phyloP scores from a whole-genome alignment of 2,797 vertebrate genomes.

The Sebastes iracundus region DNA sequence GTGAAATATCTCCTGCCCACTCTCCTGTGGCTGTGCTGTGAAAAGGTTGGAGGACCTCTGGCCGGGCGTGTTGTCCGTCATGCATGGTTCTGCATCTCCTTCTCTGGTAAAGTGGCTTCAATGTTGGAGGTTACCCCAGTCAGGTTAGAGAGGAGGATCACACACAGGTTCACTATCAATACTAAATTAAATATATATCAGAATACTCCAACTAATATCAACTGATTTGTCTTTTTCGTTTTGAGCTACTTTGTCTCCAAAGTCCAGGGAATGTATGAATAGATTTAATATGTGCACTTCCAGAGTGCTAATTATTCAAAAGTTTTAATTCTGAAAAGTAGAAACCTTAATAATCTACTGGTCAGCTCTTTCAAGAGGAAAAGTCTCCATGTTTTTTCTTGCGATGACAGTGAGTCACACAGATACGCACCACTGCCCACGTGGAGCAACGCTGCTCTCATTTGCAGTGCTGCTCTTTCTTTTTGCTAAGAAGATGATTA shows the following conservation, averaged over 20 bases:
- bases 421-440: not conserved
- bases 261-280: not conserved
- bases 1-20: slow-evolving; percentile 10
- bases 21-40: slow-evolving; percentile 13
- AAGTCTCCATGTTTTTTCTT: not conserved
- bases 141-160: not conserved
- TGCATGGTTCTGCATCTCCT: slow-evolving; percentile 1
- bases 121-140: not conserved
- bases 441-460: not conserved
- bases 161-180: not conserved
- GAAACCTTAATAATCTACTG: not conserved
- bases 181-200: too few species aligned
- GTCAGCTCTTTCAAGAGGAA: not conserved
- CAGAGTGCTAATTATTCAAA: not conserved
- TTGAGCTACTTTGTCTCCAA: not conserved
- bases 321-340: too few species aligned
- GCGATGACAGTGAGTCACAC: not conserved
- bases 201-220: too few species aligned
- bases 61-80: not conserved
- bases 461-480: not conserved
- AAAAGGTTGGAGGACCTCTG: slow-evolving; percentile 34
- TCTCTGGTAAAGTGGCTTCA: not conserved
- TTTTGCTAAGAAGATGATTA: not conserved
- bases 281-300: not conserved
- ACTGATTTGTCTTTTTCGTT: not conserved